These are phyloP conservation scores for Scolopax bukidnonensis DNA, from an alignment of 2,797 vertebrate species.

Conservation along the genomic window DNA sequence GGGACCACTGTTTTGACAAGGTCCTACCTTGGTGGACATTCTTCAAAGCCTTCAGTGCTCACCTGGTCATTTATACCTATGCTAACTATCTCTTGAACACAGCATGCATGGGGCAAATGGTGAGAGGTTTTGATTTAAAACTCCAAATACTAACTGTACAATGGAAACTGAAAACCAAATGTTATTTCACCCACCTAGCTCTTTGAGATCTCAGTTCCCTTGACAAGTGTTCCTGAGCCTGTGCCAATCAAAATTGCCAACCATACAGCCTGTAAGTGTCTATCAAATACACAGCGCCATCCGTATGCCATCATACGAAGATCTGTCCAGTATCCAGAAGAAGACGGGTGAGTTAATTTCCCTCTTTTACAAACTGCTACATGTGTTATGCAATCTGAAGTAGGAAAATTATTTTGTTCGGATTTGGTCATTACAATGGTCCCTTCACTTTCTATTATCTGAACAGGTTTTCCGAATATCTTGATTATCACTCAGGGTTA, in stretches of 20 bases:
- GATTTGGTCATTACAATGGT: background rate
- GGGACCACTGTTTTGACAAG: background rate
- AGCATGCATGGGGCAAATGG: background rate
- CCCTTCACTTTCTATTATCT: background rate
- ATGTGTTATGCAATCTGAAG: background rate
- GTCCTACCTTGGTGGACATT: background rate
- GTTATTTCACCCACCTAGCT: conserved; percentile 79
- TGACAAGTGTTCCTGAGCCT: conserved; percentile 90
- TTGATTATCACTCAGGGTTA: background rate
- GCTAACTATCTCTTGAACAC: background rate
- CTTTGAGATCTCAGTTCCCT: conserved; percentile 89
- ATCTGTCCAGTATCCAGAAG: conserved; percentile 75
- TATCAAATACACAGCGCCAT: conserved; percentile 85
- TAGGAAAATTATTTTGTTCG: background rate
- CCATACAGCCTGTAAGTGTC: conserved; percentile 92
- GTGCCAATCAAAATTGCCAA: conserved; percentile 93
- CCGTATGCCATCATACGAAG: conserved; percentile 81
- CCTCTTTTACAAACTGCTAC: background rate
- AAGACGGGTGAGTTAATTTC: conserved; percentile 78
- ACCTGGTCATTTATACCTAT: background rate
- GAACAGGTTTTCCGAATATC: background rate
- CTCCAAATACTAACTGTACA: background rate
- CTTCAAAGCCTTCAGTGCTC: background rate
- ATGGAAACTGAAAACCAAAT: background rate
- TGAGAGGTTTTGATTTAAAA: background rate